Base-by-base conservation (phyloP, 2,797 vertebrate species). In the Bucorvus abyssinicus region DNA sequence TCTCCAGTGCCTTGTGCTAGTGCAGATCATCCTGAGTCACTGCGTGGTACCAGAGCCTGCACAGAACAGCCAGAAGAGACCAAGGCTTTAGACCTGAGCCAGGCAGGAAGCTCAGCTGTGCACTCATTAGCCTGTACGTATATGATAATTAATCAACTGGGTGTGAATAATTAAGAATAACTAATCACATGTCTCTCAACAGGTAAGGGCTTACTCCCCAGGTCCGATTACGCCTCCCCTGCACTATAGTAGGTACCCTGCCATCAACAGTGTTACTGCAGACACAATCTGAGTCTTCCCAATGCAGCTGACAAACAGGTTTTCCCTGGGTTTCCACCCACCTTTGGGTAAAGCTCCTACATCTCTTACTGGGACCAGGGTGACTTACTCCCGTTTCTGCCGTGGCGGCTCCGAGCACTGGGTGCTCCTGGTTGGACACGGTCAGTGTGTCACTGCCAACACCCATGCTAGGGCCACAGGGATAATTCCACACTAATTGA, bases 91-190 rank as follows among this genome's bases (percentile, higher is more conserved):
- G 18, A 32, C 5, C 34, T 11, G 32, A 79, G 71, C 26, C 68
- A 27, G 26, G 50, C n/a, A 44, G 47, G 29, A 75, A 50, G n/a
- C 65, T 96, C 60, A 83, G 75, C 78, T 87, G 17, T 19, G 14
- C 36, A 6, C 29, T 32, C 81, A 29, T 80, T 47, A 86, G 27
- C 64, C 49, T 55, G 12, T 20, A 27, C 42, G 57, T 21, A 22
- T 42, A 27, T 8, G 24, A n/a, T 61, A 32, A 87, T 93, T 87
- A 83, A 63, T 30, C 38, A 57, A 59, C 9, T 18, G 42, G 26
- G 11, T 60, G 29, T 40, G 53, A 91, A n/a, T 71, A 91, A 81
- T 93, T 81, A 80, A 53, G 68, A 53, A 42, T 18, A 91, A 53
- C 34, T 80, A 53, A 73, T 10, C 6, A 0, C 26, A 18, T 7